Evolutionary conservation across 2,888 invertebrate species (phyloP), one percentile per base, ranked within the genome.

Genomic region (Catotricha subobsoleta): DNA sequence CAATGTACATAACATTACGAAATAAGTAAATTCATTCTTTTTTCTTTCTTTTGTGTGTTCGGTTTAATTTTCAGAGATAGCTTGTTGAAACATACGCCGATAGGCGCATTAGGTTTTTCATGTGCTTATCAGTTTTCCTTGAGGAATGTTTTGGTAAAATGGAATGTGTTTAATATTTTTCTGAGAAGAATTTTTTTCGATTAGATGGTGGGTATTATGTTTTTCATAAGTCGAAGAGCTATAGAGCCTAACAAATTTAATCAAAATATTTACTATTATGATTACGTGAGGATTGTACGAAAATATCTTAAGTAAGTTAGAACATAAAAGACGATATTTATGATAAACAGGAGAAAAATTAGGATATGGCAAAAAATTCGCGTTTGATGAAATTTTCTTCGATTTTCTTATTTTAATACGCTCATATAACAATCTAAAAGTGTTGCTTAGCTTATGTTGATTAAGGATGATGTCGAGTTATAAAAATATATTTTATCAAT

Each of bases 261-360:
- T 36, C 36, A 36, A 36, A 36, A 36, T 20, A 36, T 36, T 36
- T 36, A 21, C 21, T 36, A 36, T 36, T 23, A n/a, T 23, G 25
- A 36, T 23, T 36, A 36, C 36, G 36, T 36, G 36, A 36, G 36
- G 15, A 36, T 36, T 19, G 21, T 36, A 8, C 36, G 36, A 23
- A 36, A 36, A 23, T 36, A 36, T 36, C 16, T 15, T n/a, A n/a
- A n/a, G n/a, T n/a, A n/a, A n/a, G n/a, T n/a, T n/a, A n/a, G n/a
- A n/a, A 25, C 25, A 25, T 10, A 25, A 25, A 25, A 25, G 10
- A 25, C 6, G 10, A 25, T 25, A 25, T 25, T 8, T 25, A n/a
- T n/a, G n/a, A n/a, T n/a, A n/a, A n/a, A n/a, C n/a, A n/a, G n/a
- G n/a, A n/a, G n/a, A n/a, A n/a, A n/a, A n/a, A n/a, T n/a, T n/a